phyloP scores from a whole-genome alignment of 64 coral and sea anemone species.

The Porites australiensis region DNA sequence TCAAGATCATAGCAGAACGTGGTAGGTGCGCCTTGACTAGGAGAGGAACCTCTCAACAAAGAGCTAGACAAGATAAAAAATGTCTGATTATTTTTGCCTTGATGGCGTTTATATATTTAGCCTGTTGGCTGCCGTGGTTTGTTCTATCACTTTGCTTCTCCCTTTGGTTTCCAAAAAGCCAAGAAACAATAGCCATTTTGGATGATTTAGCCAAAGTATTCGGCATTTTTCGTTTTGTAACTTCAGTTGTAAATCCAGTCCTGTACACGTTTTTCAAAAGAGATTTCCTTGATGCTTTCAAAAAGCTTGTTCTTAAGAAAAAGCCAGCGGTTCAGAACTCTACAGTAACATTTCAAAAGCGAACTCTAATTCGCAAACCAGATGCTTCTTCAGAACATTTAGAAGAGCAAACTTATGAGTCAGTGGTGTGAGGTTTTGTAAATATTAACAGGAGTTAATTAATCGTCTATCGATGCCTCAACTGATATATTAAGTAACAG shows the following conservation, averaged over 20 bases:
- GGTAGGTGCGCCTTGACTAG: background rate
- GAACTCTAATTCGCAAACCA: background rate
- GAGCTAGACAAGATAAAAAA: conserved; percentile 46
- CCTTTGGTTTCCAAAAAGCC: conserved; percentile 14
- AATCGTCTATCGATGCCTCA: no score
- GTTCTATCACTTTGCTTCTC: conserved; percentile 6
- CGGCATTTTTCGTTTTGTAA: conserved; percentile 47
- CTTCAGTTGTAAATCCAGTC: conserved; percentile 66
- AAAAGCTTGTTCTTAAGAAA: conserved; percentile 4
- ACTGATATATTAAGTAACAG: no score
- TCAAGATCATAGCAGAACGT: conserved; percentile 29
- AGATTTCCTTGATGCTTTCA: conserved; percentile 66
- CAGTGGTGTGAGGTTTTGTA: background rate
- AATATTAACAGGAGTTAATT: background rate
- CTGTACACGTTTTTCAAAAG: conserved; percentile 78
- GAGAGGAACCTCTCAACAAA: background rate
- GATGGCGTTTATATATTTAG: conserved; percentile 50
- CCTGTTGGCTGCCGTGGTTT: conserved; percentile 79
- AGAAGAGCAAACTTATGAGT: background rate
- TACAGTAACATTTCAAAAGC: background rate
- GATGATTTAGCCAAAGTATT: conserved; percentile 1
- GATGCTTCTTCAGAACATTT: background rate
- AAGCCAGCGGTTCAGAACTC: background rate
- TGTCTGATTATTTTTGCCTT: conserved; percentile 58
- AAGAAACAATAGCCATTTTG: background rate